Base-by-base conservation (phyloP, 2,888 invertebrate genomes). In the Pristionchus mayeri region DNA sequence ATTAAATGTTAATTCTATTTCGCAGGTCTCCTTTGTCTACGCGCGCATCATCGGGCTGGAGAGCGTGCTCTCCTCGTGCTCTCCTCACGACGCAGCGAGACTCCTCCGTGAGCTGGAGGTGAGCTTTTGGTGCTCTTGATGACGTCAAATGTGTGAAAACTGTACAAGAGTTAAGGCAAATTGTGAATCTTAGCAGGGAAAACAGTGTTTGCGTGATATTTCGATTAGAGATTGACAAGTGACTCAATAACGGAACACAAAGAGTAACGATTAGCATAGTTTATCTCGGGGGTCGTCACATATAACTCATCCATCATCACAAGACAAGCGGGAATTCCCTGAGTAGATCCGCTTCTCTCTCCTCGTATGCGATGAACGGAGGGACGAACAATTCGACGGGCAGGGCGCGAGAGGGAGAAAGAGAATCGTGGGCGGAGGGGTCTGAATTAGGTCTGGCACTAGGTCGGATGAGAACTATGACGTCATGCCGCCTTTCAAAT, bases 21-120 rank as follows among this genome's bases (percentile, higher is more conserved):
- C 87, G 87, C 85, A 89, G 89, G 88, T 88, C 52, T 91, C 92
- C 18, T 90, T 91, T 37, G 86, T 90, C 63, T 92, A 90, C 79
- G 92, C 89, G 18, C 85, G 88, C 34, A 84, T 92, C 40, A 86
- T 88, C 75, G 92, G 92, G 3, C 86, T 92, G 30, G 90, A 92
- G 67, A 84, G 86, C 2, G 87, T 91, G 11, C 88, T 92, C 24
- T 85, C 89, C 0, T 91, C 92, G 85, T 88, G 92, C 63, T 87
- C 90, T 11, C 87, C 91, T 27, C 89, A 90, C 44, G 92, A 92
- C 84, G 88, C 91, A 0, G 91, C 90, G 21, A 86, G 91, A 40
- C 87, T 92, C 18, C 84, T 91, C 71, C 89, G 90, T 85, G 92
- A 92, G 76, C 86, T 92, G 40, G 89, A 92, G 79, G 44, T 82